Base-by-base conservation (phyloP, 2,797 vertebrate species). In the Mionectes olivaceus region DNA sequence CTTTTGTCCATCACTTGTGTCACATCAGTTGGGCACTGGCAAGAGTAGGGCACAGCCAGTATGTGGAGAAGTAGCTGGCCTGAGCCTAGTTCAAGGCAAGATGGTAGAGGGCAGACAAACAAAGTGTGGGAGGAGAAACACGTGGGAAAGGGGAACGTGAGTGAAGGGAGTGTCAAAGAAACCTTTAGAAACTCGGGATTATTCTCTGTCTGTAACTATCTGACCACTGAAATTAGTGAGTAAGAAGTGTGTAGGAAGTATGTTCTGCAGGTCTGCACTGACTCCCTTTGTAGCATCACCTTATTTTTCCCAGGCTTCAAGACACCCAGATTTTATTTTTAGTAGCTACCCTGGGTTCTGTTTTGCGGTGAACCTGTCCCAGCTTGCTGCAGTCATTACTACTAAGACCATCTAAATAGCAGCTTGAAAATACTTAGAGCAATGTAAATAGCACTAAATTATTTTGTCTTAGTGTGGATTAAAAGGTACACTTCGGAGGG, bases 261-360 rank as follows among this genome's bases (percentile, higher is more conserved):
- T 56, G 37, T 76, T 78, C 52, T 88, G 69, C 59, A 81, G 74
- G 63, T 89, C 87, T 91, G 52, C 75, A 39, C 60, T 67, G 61
- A 87, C 53, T 86, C 73, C 79, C 76, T 81, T 81, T 71, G 49
- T 75, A 81, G 55, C 55, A 18, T 35, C 49, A 37, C 73, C 0
- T 10, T 63, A 13, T 83, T 92, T 95, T 79, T 83, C 91, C 78
- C 92, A 93, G 87, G 59, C 80, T 93, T 79, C 52, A 43, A 92
- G 91, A 32, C 79, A 78, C 43, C 9, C 59, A 24, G 77, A 25
- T 73, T 92, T 95, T 96, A 94, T 93, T 94, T 93, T 90, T 91
- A 87, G 79, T 82, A 39, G 77, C 77, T 87, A 11, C n/a, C 30
- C 60, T 93, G 91, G 28, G n/a, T 89, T 91, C 69, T 95, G 64